phyloP scores from a whole-genome alignment of 2,797 vertebrate species.

The Huso huso region DNA sequence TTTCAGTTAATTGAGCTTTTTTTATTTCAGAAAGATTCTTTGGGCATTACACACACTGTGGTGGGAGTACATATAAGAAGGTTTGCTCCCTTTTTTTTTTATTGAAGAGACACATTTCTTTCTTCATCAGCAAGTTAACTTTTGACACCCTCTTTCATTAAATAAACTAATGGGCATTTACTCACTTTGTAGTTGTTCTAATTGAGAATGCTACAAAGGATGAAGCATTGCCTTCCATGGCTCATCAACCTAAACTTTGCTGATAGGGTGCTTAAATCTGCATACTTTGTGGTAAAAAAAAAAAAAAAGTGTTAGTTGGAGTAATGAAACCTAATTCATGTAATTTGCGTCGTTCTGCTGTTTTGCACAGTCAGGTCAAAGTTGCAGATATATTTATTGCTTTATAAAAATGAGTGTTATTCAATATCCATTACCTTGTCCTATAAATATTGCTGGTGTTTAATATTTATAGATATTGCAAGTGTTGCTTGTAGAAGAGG shows the following conservation, averaged over 20 bases:
- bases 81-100: too few relatives aligned
- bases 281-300: not conserved
- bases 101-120: constrained; percentile 6
- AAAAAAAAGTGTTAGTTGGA: not conserved
- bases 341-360: not conserved
- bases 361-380: not conserved
- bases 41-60: too few relatives aligned
- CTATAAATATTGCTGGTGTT: too few relatives aligned
- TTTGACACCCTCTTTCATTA: constrained; percentile 12
- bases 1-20: too few relatives aligned
- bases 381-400: not conserved
- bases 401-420: not conserved
- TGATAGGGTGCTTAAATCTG: constrained; percentile 7
- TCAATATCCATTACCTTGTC: not conserved
- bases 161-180: constrained; percentile 17
- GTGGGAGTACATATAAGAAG: too few relatives aligned
- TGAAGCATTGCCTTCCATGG: constrained; percentile 6
- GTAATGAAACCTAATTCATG: constrained; percentile 4
- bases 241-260: constrained; percentile 14
- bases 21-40: too few relatives aligned
- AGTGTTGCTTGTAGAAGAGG: too few relatives aligned
- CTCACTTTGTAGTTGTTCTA: constrained; percentile 8
- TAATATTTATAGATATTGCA: too few relatives aligned
- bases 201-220: constrained; percentile 3
- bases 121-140: constrained; percentile 15